Evolutionary conservation across 1,140 invertebrate species (phyloP), one percentile per base, ranked within the genome.

Genomic region (Drosophila orena): DNA sequence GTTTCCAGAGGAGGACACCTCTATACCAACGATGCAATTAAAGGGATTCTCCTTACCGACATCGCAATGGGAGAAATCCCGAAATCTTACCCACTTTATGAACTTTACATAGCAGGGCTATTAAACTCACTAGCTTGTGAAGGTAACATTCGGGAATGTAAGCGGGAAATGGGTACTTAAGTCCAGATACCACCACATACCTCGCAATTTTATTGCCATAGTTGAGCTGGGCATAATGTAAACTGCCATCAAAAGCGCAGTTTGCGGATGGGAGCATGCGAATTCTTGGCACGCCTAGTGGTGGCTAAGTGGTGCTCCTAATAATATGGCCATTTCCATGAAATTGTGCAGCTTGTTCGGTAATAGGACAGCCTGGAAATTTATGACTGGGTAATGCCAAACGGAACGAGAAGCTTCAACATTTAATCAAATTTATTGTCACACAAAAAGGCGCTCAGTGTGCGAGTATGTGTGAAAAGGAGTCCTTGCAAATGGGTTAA

Each of bases 341-440:
- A n/a, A 49, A 22, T 17, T 58, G 2, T 4, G 5, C 24, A n/a
- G 11, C n/a, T 30, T 30, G 30, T 30, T 10, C 30, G 30, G 7
- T 8, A 11, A 62, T 24, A 15, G 22, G 4, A 40, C 22, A 42
- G 46, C 22, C n/a, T 10, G 8, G 4, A 40, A 72, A 73, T 73
- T 73, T 73, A 73, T 64, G 60, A 35, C 17, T 35, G 71, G 40
- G 37, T 40, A 59, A 46, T 71, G 54, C n/a, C 38, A 53, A 35
- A 44, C 53, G 68, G 20, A 37, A 38, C 37, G 40, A 20, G 38
- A 35, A 74, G 35, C 40, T 57, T 40, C 34, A 50, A 77, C 73
- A 77, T 81, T 70, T 54, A 59, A 73, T 72, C 62, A 69, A 85
- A 81, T 85, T 77, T 85, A 85, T 85, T 77, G 78, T 77, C 77